Evolutionary conservation across 2,797 vertebrate genomes (phyloP), one percentile per base, ranked within the genome.

Genomic region (Spatula versicolor): DNA sequence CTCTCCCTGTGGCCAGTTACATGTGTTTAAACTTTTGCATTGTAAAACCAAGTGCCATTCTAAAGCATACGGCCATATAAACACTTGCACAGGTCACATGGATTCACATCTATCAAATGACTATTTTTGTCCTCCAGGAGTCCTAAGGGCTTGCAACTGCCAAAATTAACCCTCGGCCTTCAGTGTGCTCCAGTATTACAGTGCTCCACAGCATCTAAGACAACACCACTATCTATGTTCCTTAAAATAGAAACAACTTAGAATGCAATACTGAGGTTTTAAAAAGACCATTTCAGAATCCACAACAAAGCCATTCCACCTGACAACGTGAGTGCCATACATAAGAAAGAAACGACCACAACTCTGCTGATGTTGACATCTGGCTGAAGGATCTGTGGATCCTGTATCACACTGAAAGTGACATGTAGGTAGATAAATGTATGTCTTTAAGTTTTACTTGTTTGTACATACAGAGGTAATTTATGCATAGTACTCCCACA

Each of bases 391-490:
- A 80, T 91, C 71, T 72, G 66, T 18, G 41, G 59, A 93, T 71
- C 31, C 45, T 52, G 2, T 18, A 33, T 17, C 68, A 43, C 71
- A 22, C 62, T 2, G 1, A 90, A 95, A 88, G 50, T 43, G 64
- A 68, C 86, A 48, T 93, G 72, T 92, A 76, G 73, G 55, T 28
- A 90, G 78, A 93, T 75, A 92, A 71, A 60, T 13, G 16, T 2
- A 1, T 19, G 11, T 56, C 56, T 79, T 67, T 74, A 50, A 80
- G 41, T 88, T 93, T 73, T 67, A 28, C 72, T 90, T 96, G 84
- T 95, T 93, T 94, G 77, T 77, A 86, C 31, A 86, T 79, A 92
- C 50, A 20, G 2, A 72, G 68, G 82, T 89, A 96, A 95, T 78
- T 48, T 26, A 89, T 55, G 50, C 72, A 52, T n/a, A 55, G 30